A percentile compares a stretch with the other conserved stretches of the same genome.
phyloP scores from a whole-genome alignment of 2,113 vertebrate genomes.

The Nestor notabilis region DNA sequence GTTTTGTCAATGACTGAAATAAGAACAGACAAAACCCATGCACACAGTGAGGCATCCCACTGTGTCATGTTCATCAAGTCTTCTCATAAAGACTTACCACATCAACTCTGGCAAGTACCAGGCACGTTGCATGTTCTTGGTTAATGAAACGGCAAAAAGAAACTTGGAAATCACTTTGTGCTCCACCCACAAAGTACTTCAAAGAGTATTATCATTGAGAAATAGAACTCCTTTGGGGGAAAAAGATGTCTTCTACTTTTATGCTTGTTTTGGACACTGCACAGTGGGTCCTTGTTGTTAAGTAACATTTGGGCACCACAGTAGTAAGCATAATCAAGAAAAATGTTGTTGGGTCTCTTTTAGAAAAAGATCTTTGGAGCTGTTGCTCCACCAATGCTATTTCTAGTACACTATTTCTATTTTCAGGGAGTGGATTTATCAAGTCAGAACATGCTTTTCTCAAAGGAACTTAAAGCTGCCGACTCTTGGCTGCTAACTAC shows the following conservation, averaged over 20 bases:
- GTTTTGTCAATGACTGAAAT: not conserved
- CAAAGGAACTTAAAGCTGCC: not conserved
- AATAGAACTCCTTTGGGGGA: not conserved
- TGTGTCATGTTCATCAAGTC: not conserved
- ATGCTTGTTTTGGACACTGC: not conserved
- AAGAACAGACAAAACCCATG: not conserved
- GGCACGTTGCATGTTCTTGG: not conserved
- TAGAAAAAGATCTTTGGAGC: not conserved
- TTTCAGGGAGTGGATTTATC: not conserved
- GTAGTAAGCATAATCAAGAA: not conserved
- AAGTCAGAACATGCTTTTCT: not conserved
- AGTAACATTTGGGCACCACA: not conserved
- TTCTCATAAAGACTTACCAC: not conserved
- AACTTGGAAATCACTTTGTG: not conserved
- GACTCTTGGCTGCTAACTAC: not conserved
- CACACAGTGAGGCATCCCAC: not conserved
- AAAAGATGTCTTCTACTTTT: not conserved
- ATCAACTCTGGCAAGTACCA: not conserved
- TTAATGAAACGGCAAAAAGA: not conserved
- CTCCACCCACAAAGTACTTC: not conserved
- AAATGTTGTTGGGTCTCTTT: fast-evolving
- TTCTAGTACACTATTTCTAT: not conserved
- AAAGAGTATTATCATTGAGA: not conserved
- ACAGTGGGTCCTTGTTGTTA: not conserved
- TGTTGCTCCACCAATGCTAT: not conserved